phyloP scores from a whole-genome alignment of 35 echinoderm and acorn worm species.

The Eucidaris tribuloides region DNA sequence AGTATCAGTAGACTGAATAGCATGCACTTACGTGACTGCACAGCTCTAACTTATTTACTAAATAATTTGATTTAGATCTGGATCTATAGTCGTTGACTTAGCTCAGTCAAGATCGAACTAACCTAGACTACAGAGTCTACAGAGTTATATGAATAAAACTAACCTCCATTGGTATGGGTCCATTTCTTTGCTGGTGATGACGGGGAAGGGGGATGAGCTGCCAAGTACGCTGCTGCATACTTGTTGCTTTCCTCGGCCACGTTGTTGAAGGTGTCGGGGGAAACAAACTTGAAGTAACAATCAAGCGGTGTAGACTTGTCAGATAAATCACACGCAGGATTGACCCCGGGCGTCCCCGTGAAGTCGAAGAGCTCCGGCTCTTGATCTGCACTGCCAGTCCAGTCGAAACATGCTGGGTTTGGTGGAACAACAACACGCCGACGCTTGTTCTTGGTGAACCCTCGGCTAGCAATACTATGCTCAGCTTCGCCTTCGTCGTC shows the following conservation, averaged over 20 bases:
- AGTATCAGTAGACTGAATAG: too few relatives aligned
- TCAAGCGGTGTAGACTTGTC: background rate
- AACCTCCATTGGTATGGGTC: background rate
- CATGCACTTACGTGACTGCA: too few relatives aligned
- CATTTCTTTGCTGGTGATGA: background rate
- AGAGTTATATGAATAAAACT: background rate
- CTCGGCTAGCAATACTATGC: too few relatives aligned
- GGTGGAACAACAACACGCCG: too few relatives aligned
- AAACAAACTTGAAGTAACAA: background rate
- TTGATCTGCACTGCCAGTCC: background rate
- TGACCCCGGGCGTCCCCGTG: background rate
- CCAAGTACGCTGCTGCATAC: background rate
- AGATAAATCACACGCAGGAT: background rate
- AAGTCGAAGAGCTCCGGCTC: background rate
- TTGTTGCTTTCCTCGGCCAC: constrained; percentile 15
- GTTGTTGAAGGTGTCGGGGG: background rate
- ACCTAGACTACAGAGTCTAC: too few relatives aligned
- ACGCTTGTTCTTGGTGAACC: too few relatives aligned
- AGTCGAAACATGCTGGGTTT: background rate
- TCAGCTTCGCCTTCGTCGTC: too few relatives aligned
- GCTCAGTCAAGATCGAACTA: too few relatives aligned
- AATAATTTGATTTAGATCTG: too few relatives aligned
- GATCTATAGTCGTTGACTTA: too few relatives aligned
- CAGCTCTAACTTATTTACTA: too few relatives aligned
- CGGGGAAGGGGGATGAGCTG: background rate